Evolutionary conservation across 1,140 invertebrate species (phyloP).

Genomic region (Megathymus violae): DNA sequence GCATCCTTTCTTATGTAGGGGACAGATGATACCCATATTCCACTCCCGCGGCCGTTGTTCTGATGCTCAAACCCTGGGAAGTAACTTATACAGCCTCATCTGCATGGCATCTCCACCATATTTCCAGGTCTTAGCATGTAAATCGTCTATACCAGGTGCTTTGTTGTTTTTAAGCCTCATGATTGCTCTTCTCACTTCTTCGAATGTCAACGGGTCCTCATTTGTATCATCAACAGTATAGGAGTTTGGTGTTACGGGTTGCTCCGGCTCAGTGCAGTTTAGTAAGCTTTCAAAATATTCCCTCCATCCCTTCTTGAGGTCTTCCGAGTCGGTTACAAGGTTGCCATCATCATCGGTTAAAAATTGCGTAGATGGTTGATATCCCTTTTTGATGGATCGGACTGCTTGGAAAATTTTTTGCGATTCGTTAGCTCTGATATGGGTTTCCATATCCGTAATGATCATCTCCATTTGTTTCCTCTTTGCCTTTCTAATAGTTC

Average conservation of each 20-base stretch:
- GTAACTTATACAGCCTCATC: background rate
- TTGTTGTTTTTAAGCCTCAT: constrained; percentile 26
- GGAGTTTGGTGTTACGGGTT: no score
- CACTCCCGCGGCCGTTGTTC: background rate
- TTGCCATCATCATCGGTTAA: constrained; percentile 4
- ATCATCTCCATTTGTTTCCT: background rate
- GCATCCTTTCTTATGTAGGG: background rate
- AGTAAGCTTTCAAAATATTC: constrained; percentile 1
- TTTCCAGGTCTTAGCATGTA: background rate
- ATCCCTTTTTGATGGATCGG: background rate
- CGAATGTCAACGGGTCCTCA: constrained; percentile 2
- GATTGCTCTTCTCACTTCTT: constrained; percentile 17
- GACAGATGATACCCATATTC: background rate
- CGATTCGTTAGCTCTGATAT: background rate
- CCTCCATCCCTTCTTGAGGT: background rate
- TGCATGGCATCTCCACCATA: background rate
- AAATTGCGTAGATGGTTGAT: background rate
- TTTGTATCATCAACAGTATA: background rate
- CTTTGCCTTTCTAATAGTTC: no score
- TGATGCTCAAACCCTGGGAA: background rate
- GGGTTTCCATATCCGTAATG: background rate
- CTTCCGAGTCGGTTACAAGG: background rate
- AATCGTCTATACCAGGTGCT: constrained; percentile 12
- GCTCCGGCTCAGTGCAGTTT: background rate
- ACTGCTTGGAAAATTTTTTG: background rate